phyloP scores from a whole-genome alignment of 2,113 vertebrate species.

The Rhipidura dahli region DNA sequence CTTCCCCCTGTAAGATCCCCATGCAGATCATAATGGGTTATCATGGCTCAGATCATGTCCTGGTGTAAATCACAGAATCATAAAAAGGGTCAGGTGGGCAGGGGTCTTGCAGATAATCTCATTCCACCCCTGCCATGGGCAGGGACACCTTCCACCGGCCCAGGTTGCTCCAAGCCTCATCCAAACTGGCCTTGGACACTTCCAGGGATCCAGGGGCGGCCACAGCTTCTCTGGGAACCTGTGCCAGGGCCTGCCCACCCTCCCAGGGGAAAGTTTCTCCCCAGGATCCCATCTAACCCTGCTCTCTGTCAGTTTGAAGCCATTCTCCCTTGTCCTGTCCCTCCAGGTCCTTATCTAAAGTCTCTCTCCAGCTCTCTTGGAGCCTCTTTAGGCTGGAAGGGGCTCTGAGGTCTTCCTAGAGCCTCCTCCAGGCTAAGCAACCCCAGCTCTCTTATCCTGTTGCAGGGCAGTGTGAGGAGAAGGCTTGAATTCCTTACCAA shows the following conservation, averaged over 20 bases:
- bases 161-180: fast-evolving
- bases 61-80: fast-evolving
- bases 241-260: fast-evolving
- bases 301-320: fast-evolving
- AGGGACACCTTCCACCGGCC: background rate
- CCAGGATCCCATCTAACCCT: fast-evolving
- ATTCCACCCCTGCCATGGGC: too few relatives aligned
- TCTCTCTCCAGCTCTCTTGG: background rate
- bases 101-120: background rate
- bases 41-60: too few relatives aligned
- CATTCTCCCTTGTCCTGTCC: too few relatives aligned
- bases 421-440: background rate
- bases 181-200: background rate
- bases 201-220: background rate
- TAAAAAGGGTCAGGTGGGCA: too few relatives aligned
- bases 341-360: background rate
- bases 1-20: too few relatives aligned
- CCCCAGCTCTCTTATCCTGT: background rate
- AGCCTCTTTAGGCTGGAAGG: background rate
- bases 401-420: background rate
- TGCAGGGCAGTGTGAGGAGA: background rate
- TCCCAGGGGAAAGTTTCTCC: fast-evolving
- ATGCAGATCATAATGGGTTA: fast-evolving
- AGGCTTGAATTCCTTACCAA: background rate
- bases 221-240: background rate